Evolutionary conservation across 1,140 invertebrate genomes (phyloP), one percentile per base, ranked within the genome.

Genomic region (Calliphora vicina): DNA sequence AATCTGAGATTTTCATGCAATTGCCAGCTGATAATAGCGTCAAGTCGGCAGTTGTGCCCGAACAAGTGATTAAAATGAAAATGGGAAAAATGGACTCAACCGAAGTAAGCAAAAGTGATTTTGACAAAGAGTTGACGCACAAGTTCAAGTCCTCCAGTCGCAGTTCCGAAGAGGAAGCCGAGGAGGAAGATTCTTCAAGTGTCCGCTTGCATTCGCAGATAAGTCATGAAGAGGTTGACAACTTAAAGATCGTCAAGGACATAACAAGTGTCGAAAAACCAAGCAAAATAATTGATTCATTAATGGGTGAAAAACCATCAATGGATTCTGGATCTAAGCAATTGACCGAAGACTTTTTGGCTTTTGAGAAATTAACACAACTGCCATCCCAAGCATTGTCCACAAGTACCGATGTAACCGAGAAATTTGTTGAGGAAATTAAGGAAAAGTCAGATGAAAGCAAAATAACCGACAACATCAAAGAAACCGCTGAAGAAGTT

Each of bases 1-100:
- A 93, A 89, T 92, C 92, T 85, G 93, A 91, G 88, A 91, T 87
- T 76, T 88, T 90, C 43, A 86, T 88, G 85, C 91, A 90, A 85
- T 87, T 87, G 85, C 91, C 85, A 84, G 87, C 90, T 61, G 90
- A 91, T 78, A 91, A 90, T 83, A 89, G 89, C 15, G 89, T 90
- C n/a, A 91, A 91, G 82, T 87, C 88, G 17, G 81, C 88, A 1
- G 80, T 86, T 20, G 88, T 89, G 6, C 89, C 90, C 27, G 90
- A 91, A 10, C 89, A 91, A 82, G 86, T 91, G 17, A 89, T 90
- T n/a, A 91, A 91, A 83, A 87, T 91, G 86, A 91, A 91, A 84
- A 89, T 89, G 85, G 88, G 87, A 23, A 90, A 90, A 84, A 85
- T 89, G 85, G 89, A 90, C 45, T 86, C 87, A 0, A 80, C 85